Evolutionary conservation across 2,113 vertebrate genomes (phyloP).

Genomic region (Ibidorhyncha struthersii): DNA sequence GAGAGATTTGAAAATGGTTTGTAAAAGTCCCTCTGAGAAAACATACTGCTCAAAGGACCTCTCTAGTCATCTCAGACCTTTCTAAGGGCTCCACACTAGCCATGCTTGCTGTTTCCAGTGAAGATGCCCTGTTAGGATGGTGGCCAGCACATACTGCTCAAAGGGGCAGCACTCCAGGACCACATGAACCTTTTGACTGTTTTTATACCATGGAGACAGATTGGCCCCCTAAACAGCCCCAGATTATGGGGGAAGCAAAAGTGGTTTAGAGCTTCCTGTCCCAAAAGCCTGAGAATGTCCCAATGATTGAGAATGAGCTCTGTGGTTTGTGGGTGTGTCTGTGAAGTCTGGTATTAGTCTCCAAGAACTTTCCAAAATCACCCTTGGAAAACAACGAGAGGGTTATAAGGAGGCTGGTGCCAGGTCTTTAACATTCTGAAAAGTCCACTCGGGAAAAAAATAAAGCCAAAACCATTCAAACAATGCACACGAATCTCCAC

Average conservation of each 20-base stretch:
- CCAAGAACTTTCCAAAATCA: background rate
- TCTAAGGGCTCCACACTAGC: background rate
- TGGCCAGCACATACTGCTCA: background rate
- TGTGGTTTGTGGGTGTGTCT: background rate
- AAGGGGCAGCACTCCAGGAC: accelerated
- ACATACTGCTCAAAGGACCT: background rate
- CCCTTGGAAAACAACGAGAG: background rate
- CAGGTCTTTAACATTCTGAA: background rate
- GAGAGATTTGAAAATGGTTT: background rate
- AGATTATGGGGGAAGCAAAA: background rate
- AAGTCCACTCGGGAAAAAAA: background rate
- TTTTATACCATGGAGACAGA: background rate
- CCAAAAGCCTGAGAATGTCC: background rate
- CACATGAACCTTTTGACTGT: background rate
- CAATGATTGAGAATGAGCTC: background rate
- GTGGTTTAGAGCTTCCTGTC: background rate
- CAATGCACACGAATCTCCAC: background rate
- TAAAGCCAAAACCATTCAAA: background rate
- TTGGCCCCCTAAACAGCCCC: background rate
- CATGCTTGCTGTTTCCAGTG: background rate
- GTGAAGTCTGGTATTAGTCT: background rate
- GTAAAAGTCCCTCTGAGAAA: background rate
- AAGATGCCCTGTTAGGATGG: background rate
- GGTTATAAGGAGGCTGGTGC: background rate
- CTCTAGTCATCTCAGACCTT: background rate